Evolutionary conservation across 2,113 vertebrate genomes (phyloP).

Genomic region (Pandion haliaetus): DNA sequence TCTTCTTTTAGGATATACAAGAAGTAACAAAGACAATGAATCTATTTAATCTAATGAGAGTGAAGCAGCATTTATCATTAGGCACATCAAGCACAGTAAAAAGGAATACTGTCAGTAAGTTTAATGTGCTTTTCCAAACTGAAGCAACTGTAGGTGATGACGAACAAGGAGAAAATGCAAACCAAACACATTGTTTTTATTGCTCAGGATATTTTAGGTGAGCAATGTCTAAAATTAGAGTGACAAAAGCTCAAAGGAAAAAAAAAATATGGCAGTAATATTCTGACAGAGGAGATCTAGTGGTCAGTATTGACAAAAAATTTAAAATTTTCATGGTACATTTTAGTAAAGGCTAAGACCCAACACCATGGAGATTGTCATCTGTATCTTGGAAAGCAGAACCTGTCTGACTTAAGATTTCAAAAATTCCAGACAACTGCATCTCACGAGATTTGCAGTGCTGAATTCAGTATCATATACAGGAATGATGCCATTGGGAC

Average conservation of each 20-base stretch:
- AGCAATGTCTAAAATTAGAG: not conserved
- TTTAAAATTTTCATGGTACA: not conserved
- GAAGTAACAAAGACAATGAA: not conserved
- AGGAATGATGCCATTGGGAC: not conserved
- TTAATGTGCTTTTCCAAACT: not conserved
- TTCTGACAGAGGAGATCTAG: not conserved
- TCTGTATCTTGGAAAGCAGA: not conserved
- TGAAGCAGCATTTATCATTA: not conserved
- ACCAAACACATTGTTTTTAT: not conserved
- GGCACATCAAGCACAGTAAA: not conserved
- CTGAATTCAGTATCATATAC: not conserved
- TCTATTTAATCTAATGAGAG: constrained; percentile 4
- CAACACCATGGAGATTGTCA: not conserved
- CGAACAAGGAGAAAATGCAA: not conserved
- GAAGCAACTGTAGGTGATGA: not conserved
- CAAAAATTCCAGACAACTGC: not conserved
- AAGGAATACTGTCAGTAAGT: not conserved
- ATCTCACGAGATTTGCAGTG: not conserved
- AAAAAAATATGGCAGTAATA: not conserved
- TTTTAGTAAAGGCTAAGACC: not conserved
- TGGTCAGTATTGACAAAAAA: not conserved
- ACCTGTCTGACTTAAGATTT: not conserved
- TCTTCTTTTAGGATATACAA: not conserved
- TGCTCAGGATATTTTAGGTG: not conserved
- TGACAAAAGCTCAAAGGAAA: not conserved